Evolutionary conservation across 2,888 invertebrate species (phyloP), one percentile per base, ranked within the genome.

Genomic region (Odontothrips loti): DNA sequence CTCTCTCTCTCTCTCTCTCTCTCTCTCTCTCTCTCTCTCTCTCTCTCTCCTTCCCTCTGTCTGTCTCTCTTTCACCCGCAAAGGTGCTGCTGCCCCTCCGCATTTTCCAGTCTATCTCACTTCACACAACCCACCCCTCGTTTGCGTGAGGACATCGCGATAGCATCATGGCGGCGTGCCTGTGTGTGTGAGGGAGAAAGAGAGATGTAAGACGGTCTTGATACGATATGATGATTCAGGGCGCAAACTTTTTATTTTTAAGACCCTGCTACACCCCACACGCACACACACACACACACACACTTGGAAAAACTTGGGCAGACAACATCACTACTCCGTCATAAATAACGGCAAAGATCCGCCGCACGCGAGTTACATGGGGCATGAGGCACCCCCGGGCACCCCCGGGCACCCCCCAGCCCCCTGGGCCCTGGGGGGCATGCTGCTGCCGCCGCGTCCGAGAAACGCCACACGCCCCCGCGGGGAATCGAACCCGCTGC

Each of bases 291-390:
- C 51, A 51, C 51, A 51, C 51, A 51, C 51, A 11, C 68, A 11
- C 23, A 23, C 23, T 23, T 6, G 68, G 23, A 68, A 6, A 43
- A 68, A 68, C 68, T 68, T 68, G 68, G 68, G n/a, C 68, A 68
- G 68, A 68, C 23, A 43, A 68, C 68, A 68, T 68, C 68, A 68
- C 68, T 68, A n/a, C 23, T 68, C 68, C 17, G 20, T 15, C 23
- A 68, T 68, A 68, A 68, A 68, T 68, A 68, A 68, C 68, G 68
- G 23, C 68, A 68, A 68, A 68, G 68, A 68, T 68, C 68, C 68
- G 68, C 68, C 11, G 11, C 68, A 68, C 68, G 68, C 68, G 23
- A 68, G 68, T 68, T 68, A 23, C 68, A 68, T 68, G 23, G 68
- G 11, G 68, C 68, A 23, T 23, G 68, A 11, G 23, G 68, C 23